Evolutionary conservation across 1,140 invertebrate genomes (phyloP).

Genomic region (Cotesia typhae): DNA sequence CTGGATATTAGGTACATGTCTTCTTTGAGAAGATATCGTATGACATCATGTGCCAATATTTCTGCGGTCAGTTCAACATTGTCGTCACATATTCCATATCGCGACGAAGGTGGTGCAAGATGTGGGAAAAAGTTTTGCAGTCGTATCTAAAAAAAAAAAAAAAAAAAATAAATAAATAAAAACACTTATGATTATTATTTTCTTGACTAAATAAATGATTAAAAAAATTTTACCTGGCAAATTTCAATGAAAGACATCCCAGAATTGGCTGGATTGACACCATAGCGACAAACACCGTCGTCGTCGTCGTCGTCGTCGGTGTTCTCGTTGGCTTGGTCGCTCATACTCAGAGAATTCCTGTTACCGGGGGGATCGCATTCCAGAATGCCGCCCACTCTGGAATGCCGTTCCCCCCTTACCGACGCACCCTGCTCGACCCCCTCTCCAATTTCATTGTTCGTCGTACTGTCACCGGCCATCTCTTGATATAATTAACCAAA

Average conservation of each 20-base stretch:
- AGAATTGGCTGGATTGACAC: conserved; percentile 52
- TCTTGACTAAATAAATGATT: not conserved
- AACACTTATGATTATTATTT: not conserved
- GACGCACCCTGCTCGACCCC: conserved; percentile 49
- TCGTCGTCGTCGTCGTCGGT: conserved; percentile 52
- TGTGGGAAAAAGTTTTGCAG: conserved; percentile 61
- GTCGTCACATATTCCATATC: conserved; percentile 52
- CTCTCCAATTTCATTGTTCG: conserved; percentile 54
- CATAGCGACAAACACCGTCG: conserved; percentile 60
- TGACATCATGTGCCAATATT: conserved; percentile 59
- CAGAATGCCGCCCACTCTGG: conserved; percentile 65
- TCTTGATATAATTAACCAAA: conserved; percentile 6
- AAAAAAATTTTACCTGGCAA: conserved; percentile 55
- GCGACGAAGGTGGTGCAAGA: conserved; percentile 44
- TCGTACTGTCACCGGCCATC: conserved; percentile 54
- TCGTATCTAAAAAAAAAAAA: conserved; percentile 53
- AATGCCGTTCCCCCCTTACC: conserved; percentile 58
- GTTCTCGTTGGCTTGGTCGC: conserved; percentile 44
- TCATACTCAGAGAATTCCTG: conserved; percentile 49
- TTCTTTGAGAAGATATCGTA: conserved; percentile 62
- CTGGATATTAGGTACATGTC: conserved; percentile 62
- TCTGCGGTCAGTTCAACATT: conserved; percentile 59
- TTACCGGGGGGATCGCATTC: conserved; percentile 61
- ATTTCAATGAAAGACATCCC: conserved; percentile 63
- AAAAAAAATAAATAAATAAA: not conserved